Percentiles rank a stretch among this genome's conserved stretches.
These are phyloP conservation scores for Nibea albiflora DNA, from an alignment of 2,113 vertebrate species.

Conservation along the genomic window DNA sequence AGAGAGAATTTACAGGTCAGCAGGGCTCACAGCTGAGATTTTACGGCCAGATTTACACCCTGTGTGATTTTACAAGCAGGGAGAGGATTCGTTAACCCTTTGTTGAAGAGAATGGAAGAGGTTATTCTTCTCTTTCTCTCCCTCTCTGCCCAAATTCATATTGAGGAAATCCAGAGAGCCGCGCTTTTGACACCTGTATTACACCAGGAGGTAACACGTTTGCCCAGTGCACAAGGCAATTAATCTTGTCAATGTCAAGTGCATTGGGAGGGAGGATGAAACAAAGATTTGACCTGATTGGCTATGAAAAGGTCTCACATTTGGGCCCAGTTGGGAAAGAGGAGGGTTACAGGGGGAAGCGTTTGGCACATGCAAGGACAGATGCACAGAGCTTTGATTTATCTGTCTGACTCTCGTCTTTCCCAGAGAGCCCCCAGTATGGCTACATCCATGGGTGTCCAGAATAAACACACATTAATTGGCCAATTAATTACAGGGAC, in stretches of 20 bases:
- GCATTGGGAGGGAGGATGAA: slow-evolving; percentile 79
- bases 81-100: slow-evolving; percentile 74
- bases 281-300: slow-evolving; percentile 83
- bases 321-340: slow-evolving; percentile 69
- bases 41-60: slow-evolving; percentile 81
- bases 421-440: slow-evolving; percentile 73
- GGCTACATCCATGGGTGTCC: slow-evolving; percentile 72
- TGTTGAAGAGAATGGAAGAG: slow-evolving; percentile 40
- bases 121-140: slow-evolving; percentile 47
- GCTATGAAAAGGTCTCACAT: slow-evolving; percentile 79
- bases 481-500: slow-evolving; percentile 83
- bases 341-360: slow-evolving; percentile 70
- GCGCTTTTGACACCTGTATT: slow-evolving; percentile 78
- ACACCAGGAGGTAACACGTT: slow-evolving; percentile 76
- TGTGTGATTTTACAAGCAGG: slow-evolving; percentile 74
- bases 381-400: slow-evolving; percentile 82
- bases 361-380: slow-evolving; percentile 78
- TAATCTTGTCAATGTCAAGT: slow-evolving; percentile 83
- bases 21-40: slow-evolving; percentile 82
- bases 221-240: slow-evolving; percentile 78
- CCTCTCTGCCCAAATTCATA: slow-evolving; percentile 39
- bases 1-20: slow-evolving; percentile 79
- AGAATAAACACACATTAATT: slow-evolving; percentile 85
- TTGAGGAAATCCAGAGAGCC: slow-evolving; percentile 62
- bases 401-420: slow-evolving; percentile 78